Percentiles rank a stretch among this genome's conserved stretches.
These are phyloP conservation scores for Lepidocolaptes lacrymiger DNA, from an alignment of 2,797 vertebrate genomes.

Conservation along the genomic window DNA sequence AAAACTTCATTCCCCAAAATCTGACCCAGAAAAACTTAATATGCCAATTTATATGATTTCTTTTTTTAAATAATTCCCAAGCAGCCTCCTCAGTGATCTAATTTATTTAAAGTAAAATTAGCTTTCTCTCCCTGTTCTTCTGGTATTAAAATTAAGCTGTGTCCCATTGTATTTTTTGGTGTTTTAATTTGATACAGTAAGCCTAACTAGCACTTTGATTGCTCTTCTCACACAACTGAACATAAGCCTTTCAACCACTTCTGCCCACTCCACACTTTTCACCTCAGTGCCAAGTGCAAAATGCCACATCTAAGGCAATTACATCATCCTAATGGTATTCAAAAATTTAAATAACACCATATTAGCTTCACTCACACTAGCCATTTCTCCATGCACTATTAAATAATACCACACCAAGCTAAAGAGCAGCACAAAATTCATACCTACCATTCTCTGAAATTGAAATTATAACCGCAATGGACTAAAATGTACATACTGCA, in stretches of 20 bases:
- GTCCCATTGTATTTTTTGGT: neutral
- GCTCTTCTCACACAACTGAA: neutral
- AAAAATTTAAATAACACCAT: neutral
- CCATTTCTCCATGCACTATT: neutral
- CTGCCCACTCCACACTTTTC: neutral
- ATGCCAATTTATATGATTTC: slow-evolving; percentile 31
- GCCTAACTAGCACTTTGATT: neutral
- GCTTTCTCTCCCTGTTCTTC: neutral
- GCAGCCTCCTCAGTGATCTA: slow-evolving; percentile 30
- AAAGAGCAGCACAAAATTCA: neutral
- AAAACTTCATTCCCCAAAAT: slow-evolving; percentile 15
- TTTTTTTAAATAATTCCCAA: slow-evolving; percentile 45
- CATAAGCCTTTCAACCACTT: neutral
- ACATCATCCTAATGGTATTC: neutral
- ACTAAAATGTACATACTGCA: rapidly evolving
- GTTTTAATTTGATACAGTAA: neutral
- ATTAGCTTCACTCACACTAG: neutral
- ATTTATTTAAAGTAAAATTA: slow-evolving; percentile 60
- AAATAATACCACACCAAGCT: neutral
- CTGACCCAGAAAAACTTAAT: slow-evolving; percentile 61
- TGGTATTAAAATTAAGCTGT: slow-evolving; percentile 23
- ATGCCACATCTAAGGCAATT: neutral
- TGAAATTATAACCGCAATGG: neutral
- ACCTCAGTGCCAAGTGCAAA: neutral
- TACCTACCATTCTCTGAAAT: neutral